Conservation (phyloP, 1,140 invertebrate species). For the Yoshiicerus persimilis region DNA sequence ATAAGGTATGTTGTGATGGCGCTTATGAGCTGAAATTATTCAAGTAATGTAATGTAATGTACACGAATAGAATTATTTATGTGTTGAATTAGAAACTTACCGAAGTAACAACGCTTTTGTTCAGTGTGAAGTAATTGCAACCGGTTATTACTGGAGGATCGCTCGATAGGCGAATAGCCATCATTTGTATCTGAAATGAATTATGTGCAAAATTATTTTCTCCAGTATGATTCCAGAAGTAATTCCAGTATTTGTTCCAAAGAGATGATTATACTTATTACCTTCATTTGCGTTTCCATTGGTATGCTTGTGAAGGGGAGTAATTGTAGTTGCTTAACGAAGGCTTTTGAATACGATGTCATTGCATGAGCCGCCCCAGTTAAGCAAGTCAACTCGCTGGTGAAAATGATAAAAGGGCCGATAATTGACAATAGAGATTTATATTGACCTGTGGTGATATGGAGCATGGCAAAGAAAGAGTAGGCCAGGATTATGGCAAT, state of each 20-base stretch:
- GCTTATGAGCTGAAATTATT: no score
- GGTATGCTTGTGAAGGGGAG: not conserved
- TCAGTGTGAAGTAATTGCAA: not conserved
- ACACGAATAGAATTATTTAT: no score
- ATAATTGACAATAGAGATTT: not conserved
- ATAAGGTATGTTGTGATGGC: not conserved
- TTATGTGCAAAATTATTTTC: not conserved
- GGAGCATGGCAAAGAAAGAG: not conserved
- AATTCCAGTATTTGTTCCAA: not conserved
- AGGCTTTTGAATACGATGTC: not conserved
- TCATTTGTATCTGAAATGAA: not conserved
- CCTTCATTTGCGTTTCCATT: not conserved
- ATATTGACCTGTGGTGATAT: not conserved
- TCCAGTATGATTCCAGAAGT: not conserved
- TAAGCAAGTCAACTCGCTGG: not conserved
- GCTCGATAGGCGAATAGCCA: not conserved
- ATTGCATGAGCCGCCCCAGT: not conserved
- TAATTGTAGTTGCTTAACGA: not conserved
- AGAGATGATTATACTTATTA: not conserved
- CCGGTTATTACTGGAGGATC: not conserved
- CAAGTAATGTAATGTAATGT: no score
- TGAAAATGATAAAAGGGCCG: not conserved
- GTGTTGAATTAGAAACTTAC: not conserved
- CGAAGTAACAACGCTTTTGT: not conserved
- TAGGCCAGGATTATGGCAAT: not conserved